These are phyloP conservation scores for Fratercula arctica DNA, from an alignment of 2,797 vertebrate species.

Conservation along the genomic window DNA sequence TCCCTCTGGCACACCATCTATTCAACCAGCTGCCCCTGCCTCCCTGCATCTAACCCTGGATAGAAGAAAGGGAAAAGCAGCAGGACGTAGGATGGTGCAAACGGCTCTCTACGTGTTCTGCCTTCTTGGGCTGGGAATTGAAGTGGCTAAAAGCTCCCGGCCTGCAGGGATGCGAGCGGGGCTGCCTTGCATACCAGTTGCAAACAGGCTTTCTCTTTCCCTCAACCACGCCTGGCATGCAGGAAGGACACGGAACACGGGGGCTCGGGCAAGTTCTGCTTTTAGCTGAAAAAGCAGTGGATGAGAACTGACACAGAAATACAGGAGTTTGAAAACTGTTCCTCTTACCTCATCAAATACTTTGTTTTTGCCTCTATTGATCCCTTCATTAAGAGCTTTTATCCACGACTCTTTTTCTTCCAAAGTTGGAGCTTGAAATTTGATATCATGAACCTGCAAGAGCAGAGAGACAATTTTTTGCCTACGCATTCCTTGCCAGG, in stretches of 20 bases:
- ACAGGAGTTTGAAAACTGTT: background rate
- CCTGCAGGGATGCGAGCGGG: background rate
- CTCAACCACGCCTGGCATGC: background rate
- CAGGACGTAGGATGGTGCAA: background rate
- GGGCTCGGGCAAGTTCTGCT: background rate
- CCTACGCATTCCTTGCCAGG: background rate
- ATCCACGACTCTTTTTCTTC: constrained; percentile 96
- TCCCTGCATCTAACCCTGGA: background rate
- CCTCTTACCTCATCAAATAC: constrained; percentile 89
- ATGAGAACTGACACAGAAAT: background rate
- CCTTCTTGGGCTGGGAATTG: background rate
- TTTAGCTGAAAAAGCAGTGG: background rate
- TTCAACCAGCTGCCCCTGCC: background rate
- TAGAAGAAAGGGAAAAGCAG: background rate
- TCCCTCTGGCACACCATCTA: background rate
- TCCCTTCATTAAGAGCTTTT: constrained; percentile 89
- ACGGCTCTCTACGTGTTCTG: background rate
- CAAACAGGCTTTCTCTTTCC: background rate
- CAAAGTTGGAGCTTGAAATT: constrained; percentile 84
- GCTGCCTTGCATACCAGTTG: background rate
- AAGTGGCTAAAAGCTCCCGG: background rate
- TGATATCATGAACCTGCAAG: constrained; percentile 88
- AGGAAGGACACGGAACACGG: background rate
- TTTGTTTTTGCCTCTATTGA: constrained; percentile 92
- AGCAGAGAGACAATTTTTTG: background rate